These are phyloP conservation scores for Ceratina calcarata DNA, from an alignment of 1,140 invertebrate genomes.

Conservation along the genomic window DNA sequence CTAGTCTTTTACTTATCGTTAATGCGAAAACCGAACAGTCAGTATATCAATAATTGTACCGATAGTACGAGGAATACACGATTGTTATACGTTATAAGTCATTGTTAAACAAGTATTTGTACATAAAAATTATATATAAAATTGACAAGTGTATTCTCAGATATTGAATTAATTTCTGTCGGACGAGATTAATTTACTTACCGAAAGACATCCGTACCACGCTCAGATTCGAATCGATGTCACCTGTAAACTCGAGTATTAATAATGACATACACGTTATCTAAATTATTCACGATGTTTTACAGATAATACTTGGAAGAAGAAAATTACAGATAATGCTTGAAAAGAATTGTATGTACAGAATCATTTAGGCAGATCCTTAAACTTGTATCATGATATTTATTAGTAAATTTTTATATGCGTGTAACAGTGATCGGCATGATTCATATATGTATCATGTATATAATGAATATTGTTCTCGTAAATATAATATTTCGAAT, in stretches of 20 bases:
- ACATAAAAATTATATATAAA: not conserved
- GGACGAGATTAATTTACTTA: slow-evolving; percentile 28
- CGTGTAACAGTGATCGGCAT: slow-evolving; percentile 64
- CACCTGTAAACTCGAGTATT: not conserved
- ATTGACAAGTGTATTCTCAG: not conserved
- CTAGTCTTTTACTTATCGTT: slow-evolving; percentile 7
- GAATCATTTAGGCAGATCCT: slow-evolving; percentile 40
- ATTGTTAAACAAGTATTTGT: slow-evolving; percentile 17
- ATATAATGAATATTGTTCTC: slow-evolving; percentile 59
- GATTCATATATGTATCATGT: slow-evolving; percentile 53
- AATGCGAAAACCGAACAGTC: slow-evolving; percentile 6
- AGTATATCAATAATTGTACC: not conserved
- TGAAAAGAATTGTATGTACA: slow-evolving; percentile 4
- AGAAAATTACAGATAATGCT: no score
- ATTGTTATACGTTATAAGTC: not conserved
- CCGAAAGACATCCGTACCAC: slow-evolving; percentile 21
- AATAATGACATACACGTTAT: not conserved
- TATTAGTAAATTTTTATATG: slow-evolving; percentile 66
- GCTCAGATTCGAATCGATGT: not conserved
- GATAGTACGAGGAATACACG: not conserved
- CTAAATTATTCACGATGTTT: not conserved
- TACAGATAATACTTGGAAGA: not conserved
- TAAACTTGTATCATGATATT: slow-evolving; percentile 58
- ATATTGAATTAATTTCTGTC: not conserved
- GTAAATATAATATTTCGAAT: slow-evolving; percentile 63